Conservation (phyloP, 2,888 invertebrate genomes). For the Thymelicus lineola region DNA sequence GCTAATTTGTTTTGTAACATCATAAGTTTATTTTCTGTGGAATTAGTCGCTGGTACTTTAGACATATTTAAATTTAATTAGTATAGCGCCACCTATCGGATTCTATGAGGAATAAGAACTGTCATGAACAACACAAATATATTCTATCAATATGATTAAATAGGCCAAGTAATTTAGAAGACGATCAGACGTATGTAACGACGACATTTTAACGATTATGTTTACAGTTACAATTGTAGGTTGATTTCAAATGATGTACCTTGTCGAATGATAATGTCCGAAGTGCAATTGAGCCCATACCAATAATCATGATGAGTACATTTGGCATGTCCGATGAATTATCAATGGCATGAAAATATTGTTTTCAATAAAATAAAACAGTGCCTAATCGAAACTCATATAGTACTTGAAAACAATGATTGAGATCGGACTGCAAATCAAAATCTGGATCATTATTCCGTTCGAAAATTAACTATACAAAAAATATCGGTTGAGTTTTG, state of each 20-base stretch:
- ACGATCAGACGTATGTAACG: no score
- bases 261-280: neutral
- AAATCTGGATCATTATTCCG: constrained; percentile 5
- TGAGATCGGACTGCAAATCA: neutral
- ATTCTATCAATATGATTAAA: no score
- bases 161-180: no score
- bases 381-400: neutral
- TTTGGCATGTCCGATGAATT: constrained; percentile 2
- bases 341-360: neutral
- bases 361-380: constrained; percentile 5
- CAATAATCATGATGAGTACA: neutral
- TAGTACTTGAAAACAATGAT: constrained; percentile 1
- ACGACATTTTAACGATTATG: no score
- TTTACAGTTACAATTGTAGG: neutral
- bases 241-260: neutral
- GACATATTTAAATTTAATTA: no score
- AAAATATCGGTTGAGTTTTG: neutral
- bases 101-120: no score
- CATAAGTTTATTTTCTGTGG: neutral
- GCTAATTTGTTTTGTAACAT: neutral
- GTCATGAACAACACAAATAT: no score
- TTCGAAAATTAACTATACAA: neutral
- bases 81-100: no score
- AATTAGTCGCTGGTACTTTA: no score
- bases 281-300: neutral